Percentiles rank a stretch among this genome's conserved stretches.
These are phyloP conservation scores for Alviniconcha marisindica DNA, from an alignment of 1,140 invertebrate species.

Conservation along the genomic window DNA sequence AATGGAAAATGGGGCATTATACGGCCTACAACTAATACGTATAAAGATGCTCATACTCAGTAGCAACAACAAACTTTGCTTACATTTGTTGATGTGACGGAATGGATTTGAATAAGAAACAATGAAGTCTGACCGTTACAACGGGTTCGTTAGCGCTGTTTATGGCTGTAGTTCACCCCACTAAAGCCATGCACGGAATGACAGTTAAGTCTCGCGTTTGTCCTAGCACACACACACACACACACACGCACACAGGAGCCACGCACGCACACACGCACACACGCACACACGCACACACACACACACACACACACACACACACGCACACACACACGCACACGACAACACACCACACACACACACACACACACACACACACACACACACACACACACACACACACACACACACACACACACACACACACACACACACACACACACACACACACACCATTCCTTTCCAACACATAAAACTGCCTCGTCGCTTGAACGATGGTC, in stretches of 20 bases:
- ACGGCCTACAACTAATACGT: too few relatives aligned
- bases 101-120: too few relatives aligned
- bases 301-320: background rate
- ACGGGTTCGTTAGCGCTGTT: too few relatives aligned
- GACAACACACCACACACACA: background rate
- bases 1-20: too few relatives aligned
- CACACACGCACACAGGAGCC: too few relatives aligned
- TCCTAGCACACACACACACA: too few relatives aligned
- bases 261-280: background rate
- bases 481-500: background rate
- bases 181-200: too few relatives aligned
- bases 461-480: background rate
- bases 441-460: background rate
- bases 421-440: constrained; percentile 7
- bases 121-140: too few relatives aligned
- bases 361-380: background rate
- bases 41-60: background rate
- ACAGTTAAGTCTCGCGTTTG: too few relatives aligned
- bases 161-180: too few relatives aligned
- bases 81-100: too few relatives aligned
- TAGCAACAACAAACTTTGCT: background rate
- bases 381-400: constrained; percentile 1
- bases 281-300: background rate
- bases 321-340: background rate
- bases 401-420: constrained; percentile 1